phyloP scores from a whole-genome alignment of 2,888 invertebrate species.

The Rhagonycha fulva region DNA sequence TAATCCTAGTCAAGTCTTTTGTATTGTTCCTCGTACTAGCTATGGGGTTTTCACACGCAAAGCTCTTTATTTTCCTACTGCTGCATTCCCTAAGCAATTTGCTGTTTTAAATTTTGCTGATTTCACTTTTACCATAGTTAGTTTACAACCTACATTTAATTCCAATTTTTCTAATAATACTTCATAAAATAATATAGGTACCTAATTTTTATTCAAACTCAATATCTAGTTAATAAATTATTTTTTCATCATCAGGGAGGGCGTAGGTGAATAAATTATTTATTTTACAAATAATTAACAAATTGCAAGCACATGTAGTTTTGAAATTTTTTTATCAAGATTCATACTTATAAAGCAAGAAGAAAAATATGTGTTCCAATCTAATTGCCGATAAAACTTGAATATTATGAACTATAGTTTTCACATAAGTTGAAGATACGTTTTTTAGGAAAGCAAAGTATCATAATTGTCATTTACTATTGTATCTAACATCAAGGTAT shows the following conservation, averaged over 20 bases:
- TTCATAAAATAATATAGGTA: not conserved
- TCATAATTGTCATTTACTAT: slow-evolving; percentile 37
- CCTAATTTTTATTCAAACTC: not conserved
- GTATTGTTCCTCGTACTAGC: slow-evolving; percentile 44
- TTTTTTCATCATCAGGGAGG: too few species aligned
- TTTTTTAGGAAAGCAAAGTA: slow-evolving; percentile 25
- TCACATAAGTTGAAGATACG: slow-evolving; percentile 4
- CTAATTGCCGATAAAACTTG: not conserved
- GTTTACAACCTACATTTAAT: not conserved
- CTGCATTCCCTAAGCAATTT: slow-evolving; percentile 31
- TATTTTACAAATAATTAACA: not conserved
- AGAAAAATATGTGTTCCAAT: not conserved
- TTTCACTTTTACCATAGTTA: slow-evolving; percentile 5
- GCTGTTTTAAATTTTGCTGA: slow-evolving; percentile 30
- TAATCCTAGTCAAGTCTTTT: slow-evolving; percentile 51
- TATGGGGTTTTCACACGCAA: slow-evolving; percentile 46
- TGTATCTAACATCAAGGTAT: slow-evolving; percentile 36
- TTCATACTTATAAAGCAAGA: not conserved
- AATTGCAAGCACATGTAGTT: not conserved
- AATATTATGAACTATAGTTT: not conserved
- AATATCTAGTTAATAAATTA: not conserved
- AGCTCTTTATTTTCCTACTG: slow-evolving; percentile 18
- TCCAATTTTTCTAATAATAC: not conserved
- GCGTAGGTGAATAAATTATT: not conserved
- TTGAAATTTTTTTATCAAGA: not conserved